These are phyloP conservation scores for Clarias fuscus DNA, from an alignment of 2,797 vertebrate species.

Conservation along the genomic window DNA sequence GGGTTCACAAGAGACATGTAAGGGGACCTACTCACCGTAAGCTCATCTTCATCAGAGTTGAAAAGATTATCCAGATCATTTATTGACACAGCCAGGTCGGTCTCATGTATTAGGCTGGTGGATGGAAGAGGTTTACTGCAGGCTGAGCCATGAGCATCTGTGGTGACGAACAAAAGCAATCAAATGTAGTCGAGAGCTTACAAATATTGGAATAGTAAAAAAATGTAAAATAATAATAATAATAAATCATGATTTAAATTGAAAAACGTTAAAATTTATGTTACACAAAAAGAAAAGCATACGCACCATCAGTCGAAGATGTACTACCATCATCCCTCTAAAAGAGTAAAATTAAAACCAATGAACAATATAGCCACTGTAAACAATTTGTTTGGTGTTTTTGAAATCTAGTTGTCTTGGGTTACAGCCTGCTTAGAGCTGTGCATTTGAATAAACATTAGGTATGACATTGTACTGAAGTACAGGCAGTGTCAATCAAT, in stretches of 20 bases:
- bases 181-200: neutral
- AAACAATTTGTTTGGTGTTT: neutral
- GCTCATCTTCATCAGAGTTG: conserved; percentile 97
- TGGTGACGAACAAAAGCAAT: conserved; percentile 24
- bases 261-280: no score
- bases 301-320: conserved; percentile 83
- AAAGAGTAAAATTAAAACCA: conserved; percentile 25
- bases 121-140: conserved; percentile 88
- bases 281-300: conserved; percentile 37
- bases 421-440: neutral
- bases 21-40: conserved; percentile 80
- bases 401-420: neutral
- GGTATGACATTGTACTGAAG: neutral
- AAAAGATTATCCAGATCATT: conserved; percentile 99
- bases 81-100: conserved; percentile 93
- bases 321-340: conserved; percentile 86
- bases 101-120: conserved; percentile 94
- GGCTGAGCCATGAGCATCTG: conserved; percentile 85
- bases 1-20: neutral
- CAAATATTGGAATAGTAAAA: neutral
- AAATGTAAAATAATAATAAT: neutral
- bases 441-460: neutral
- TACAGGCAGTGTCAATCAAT: neutral
- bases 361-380: neutral
- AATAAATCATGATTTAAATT: neutral